Percentiles rank a stretch among this genome's conserved stretches.
These are phyloP conservation scores for Hippocampus zosterae DNA, from an alignment of 2,113 vertebrate species.

Conservation along the genomic window DNA sequence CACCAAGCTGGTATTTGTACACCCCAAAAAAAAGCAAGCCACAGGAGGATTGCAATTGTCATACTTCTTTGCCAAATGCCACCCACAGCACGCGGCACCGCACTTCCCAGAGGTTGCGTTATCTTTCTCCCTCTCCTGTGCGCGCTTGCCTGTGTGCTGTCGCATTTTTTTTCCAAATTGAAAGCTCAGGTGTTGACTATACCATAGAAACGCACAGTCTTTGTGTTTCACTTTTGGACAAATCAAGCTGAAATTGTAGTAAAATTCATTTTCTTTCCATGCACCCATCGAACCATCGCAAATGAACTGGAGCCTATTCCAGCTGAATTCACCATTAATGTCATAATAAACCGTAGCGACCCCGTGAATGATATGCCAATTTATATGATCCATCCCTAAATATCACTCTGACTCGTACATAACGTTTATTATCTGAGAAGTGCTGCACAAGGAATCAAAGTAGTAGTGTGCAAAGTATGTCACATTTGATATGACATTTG, in stretches of 20 bases:
- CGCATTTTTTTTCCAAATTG: not conserved
- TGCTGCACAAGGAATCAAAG: no score
- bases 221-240: not conserved
- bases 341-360: no score
- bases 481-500: no score
- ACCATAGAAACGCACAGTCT: not conserved
- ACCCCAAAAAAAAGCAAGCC: not conserved
- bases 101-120: not conserved
- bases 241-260: not conserved
- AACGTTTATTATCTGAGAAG: no score
- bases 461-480: no score
- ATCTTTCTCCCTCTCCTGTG: not conserved
- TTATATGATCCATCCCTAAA: no score
- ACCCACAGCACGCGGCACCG: not conserved
- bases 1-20: not conserved
- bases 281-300: no score
- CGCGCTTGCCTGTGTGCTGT: not conserved
- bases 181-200: not conserved
- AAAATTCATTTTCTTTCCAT: no score
- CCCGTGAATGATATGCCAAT: no score
- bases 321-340: no score
- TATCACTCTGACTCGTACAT: no score
- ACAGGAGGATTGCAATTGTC: not conserved
- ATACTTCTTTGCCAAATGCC: constrained; percentile 1
- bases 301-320: no score